phyloP scores from a whole-genome alignment of 2,113 vertebrate species.

The Pteropus alecto region DNA sequence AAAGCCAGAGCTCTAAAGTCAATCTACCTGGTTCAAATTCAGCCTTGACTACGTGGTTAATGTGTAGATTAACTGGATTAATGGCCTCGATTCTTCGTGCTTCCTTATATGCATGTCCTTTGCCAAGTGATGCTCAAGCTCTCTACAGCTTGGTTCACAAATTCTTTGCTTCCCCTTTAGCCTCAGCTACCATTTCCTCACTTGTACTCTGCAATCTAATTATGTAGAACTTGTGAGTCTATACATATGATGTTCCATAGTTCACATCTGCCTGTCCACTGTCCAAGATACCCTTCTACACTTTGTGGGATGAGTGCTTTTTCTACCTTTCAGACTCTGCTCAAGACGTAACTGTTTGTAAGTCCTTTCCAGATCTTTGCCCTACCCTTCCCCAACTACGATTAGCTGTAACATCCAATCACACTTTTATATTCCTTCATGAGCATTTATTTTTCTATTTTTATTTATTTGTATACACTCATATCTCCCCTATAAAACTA shows the following conservation, averaged over 20 bases:
- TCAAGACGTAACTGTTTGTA: background rate
- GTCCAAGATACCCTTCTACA: background rate
- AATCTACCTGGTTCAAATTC: background rate
- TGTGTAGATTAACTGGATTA: background rate
- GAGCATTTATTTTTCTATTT: constrained; percentile 9
- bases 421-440: background rate
- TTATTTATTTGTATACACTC: background rate
- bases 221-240: background rate
- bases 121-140: background rate
- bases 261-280: background rate
- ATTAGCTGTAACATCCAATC: background rate
- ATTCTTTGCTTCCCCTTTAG: background rate
- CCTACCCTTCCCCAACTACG: background rate
- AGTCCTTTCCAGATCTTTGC: background rate
- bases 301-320: background rate
- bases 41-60: background rate
- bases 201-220: background rate
- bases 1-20: background rate
- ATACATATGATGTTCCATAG: background rate
- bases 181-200: background rate
- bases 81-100: background rate
- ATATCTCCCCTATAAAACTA: background rate
- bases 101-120: background rate
- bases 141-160: background rate
- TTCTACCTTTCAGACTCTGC: background rate